Percentiles rank a stretch among this genome's conserved stretches.
Evolutionary conservation across 2,797 vertebrate genomes (phyloP).

Genomic region (Rhyacichthys aspro): DNA sequence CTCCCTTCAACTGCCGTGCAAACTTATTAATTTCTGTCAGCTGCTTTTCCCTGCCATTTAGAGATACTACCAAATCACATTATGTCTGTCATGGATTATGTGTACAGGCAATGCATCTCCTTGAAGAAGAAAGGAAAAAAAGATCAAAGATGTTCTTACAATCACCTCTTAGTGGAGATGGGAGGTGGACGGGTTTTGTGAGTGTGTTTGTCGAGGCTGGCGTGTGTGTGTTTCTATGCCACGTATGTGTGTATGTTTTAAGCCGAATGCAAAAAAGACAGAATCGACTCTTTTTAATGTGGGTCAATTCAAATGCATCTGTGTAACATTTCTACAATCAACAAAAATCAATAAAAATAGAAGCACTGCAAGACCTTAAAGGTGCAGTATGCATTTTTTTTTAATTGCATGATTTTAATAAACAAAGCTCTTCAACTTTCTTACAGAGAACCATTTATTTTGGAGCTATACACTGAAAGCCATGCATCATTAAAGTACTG

Average conservation of each 20-base stretch:
- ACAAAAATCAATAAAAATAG: no score
- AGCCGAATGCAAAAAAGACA: conserved; percentile 8
- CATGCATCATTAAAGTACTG: no score
- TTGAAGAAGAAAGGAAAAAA: conserved; percentile 80
- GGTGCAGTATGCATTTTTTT: no score
- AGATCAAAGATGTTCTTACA: conserved; percentile 90
- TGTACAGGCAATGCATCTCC: conserved; percentile 80
- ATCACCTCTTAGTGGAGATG: conserved; percentile 86
- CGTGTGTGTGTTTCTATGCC: conserved; percentile 23
- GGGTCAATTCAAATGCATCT: no score
- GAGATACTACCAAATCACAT: conserved; percentile 96
- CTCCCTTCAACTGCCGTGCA: conserved; percentile 70
- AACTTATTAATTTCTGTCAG: conserved; percentile 91
- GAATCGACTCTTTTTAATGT: no score
- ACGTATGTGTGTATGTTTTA: conserved; percentile 34
- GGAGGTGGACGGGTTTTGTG: conserved; percentile 52
- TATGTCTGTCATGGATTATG: conserved; percentile 96
- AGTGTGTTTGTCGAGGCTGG: conserved; percentile 6
- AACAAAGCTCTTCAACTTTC: no score
- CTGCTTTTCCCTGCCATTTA: conserved; percentile 87
- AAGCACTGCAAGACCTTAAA: no score
- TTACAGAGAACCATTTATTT: no score
- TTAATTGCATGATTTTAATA: no score
- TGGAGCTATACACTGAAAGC: no score
- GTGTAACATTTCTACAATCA: no score